These are phyloP conservation scores for Polypterus bichir DNA, from an alignment of 2,113 vertebrate species.

Conservation along the genomic window DNA sequence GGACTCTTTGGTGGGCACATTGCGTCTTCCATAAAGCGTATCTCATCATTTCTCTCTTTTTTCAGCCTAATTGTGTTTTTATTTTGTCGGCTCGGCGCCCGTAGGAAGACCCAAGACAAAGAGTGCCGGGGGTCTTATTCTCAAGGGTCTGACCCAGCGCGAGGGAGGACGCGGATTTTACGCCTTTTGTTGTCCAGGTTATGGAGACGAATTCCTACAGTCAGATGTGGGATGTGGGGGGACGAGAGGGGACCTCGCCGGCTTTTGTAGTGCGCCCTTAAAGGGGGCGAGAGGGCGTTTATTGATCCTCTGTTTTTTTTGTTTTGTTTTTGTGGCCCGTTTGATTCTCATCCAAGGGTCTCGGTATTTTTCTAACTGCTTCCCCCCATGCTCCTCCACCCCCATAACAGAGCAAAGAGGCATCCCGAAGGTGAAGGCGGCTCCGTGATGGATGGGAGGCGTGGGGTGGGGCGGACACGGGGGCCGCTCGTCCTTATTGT, in stretches of 20 bases:
- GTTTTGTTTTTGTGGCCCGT: slow-evolving; percentile 16
- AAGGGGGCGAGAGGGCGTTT: slow-evolving; percentile 40
- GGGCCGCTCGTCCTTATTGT: no score
- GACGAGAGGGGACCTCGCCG: slow-evolving; percentile 49
- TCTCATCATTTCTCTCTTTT: no score
- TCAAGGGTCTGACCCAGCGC: slow-evolving; percentile 42
- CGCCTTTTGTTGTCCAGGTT: slow-evolving; percentile 72
- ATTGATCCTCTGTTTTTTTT: slow-evolving; percentile 19
- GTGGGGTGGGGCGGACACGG: no score
- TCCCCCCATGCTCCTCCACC: slow-evolving; percentile 5
- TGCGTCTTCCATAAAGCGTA: no score
- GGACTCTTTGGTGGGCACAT: no score
- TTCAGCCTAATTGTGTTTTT: slow-evolving; percentile 8
- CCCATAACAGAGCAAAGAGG: no score
- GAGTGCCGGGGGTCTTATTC: slow-evolving; percentile 61
- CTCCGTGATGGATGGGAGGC: no score
- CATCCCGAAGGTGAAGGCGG: no score
- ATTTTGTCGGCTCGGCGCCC: slow-evolving; percentile 21
- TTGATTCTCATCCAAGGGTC: neutral
- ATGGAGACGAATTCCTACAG: slow-evolving; percentile 67
- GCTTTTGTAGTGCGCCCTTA: slow-evolving; percentile 81
- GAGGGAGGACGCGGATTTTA: slow-evolving; percentile 64
- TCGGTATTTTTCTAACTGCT: neutral
- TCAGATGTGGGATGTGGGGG: slow-evolving; percentile 77
- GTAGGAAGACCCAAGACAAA: slow-evolving; percentile 52